Evolutionary conservation across 35 echinoderm and acorn worm species (phyloP), one percentile per base, ranked within the genome.

Genomic region (Ophioderma brevispina): DNA sequence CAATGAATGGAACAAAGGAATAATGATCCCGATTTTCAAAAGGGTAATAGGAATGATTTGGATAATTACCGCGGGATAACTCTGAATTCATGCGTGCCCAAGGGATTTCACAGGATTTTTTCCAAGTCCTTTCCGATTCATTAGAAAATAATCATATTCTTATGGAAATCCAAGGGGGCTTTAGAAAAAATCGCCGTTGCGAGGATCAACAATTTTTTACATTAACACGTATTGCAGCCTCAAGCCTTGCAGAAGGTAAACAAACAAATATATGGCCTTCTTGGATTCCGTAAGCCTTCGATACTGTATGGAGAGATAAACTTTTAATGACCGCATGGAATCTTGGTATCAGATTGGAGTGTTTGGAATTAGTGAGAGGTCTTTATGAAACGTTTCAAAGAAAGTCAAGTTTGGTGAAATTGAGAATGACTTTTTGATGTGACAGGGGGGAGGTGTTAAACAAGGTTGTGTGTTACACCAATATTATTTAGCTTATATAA

Each of bases 191-290:
- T n/a, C 33, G 36, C 17, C 11, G 34, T 13, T 80, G 78, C n/a
- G 78, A 80, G 36, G 78, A 80, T 40, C n/a, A n/a, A n/a, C 78
- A 80, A 17, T 10, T 80, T 80, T 80, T 80, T 35, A 18, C 38
- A 6, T 2, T 80, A 25, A 80, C 33, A 40, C 1, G 13, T 40
- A 37, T 80, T 37, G 25, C 38, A 21, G 78, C 78, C 32, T 1
- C 34, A 4, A 3, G 38, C 1, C 28, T 37, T 5, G 78, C 78
- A 34, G 78, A 80, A 35, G 30, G 34, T 21, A 80, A 80, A n/a
- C n/a, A 36, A 32, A 80, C 34, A 80, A 15, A 13, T 36, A 36
- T 80, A 37, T 80, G 78, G 78, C 78, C 78, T 80, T 80, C 34
- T 31, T 80, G 33, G 78, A 80, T 80, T 34, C 38, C 11, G 34